Conservation (phyloP, 2,888 invertebrate genomes). For the Drosophila pseudotalamancana region DNA sequence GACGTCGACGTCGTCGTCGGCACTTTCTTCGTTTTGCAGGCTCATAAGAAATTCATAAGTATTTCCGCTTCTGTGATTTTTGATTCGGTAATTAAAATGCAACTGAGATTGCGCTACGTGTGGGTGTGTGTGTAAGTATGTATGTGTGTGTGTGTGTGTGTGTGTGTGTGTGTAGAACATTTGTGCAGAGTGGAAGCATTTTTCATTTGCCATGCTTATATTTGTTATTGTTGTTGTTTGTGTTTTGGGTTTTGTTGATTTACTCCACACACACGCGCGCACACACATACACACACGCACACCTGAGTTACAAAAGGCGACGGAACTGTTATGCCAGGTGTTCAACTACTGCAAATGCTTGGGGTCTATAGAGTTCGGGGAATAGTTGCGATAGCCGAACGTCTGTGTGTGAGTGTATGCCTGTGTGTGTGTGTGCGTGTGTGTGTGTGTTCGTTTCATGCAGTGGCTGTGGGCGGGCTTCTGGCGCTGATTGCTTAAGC, state of each 20-base stretch:
- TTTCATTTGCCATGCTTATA: slow-evolving; percentile 48
- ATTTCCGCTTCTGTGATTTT: slow-evolving; percentile 82
- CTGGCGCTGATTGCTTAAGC: slow-evolving; percentile 63
- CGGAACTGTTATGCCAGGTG: slow-evolving; percentile 64
- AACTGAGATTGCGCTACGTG: slow-evolving; percentile 74
- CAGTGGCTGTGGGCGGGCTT: background rate
- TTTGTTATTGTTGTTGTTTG: slow-evolving; percentile 56
- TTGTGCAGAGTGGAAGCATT: slow-evolving; percentile 47
- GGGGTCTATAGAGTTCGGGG: slow-evolving; percentile 3
- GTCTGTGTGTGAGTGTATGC: background rate
- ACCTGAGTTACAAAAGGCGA: slow-evolving; percentile 10
- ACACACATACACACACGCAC: slow-evolving; percentile 1
- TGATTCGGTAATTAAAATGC: slow-evolving; percentile 83
- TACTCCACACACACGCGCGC: slow-evolving; percentile 30
- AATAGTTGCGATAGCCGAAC: slow-evolving; percentile 6
- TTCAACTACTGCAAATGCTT: slow-evolving; percentile 43
- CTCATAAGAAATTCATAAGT: slow-evolving; percentile 83
- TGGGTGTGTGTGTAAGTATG: slow-evolving; percentile 8
- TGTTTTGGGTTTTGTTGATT: slow-evolving; percentile 55
- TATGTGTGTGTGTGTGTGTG: slow-evolving; percentile 12
- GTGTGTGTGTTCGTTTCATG: slow-evolving; percentile 1
- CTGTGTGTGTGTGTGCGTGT: background rate
- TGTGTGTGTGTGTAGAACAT: slow-evolving; percentile 23
- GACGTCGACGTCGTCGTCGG: slow-evolving; percentile 34
- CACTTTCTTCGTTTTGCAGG: slow-evolving; percentile 58